Conservation (phyloP, 53 echinoderm and acorn worm species). For the Arbacia lixula region DNA sequence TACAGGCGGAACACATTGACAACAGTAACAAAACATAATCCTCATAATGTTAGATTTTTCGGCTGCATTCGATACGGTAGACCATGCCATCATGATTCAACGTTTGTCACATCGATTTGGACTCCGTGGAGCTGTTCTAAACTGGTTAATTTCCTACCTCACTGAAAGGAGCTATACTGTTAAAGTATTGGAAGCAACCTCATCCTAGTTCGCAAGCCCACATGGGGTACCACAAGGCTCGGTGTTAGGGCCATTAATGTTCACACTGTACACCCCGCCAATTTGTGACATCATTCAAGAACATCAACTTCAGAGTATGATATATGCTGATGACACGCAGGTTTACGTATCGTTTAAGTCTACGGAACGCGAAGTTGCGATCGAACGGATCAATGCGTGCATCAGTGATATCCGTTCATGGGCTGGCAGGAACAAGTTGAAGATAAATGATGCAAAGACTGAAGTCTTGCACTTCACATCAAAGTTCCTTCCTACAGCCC, state of each 20-base stretch:
- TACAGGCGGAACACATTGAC: too few relatives aligned
- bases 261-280: too few relatives aligned
- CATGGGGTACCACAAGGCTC: conserved; percentile 12
- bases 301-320: conserved; percentile 10
- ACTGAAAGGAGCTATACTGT: neutral
- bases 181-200: neutral
- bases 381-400: neutral
- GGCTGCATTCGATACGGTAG: conserved; percentile 24
- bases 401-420: conserved; percentile 20
- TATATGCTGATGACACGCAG: conserved; percentile 37
- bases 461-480: conserved; percentile 50
- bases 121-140: neutral
- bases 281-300: too few relatives aligned
- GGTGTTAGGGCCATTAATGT: neutral
- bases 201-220: neutral
- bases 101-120: neutral
- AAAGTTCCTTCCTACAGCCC: conserved; percentile 15
- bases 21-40: neutral
- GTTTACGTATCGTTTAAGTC: conserved; percentile 45
- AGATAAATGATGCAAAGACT: conserved; percentile 28
- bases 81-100: neutral
- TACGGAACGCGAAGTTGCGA: neutral
- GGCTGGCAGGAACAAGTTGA: conserved; percentile 31
- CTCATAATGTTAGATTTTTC: conserved; percentile 8
- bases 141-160: conserved; percentile 37